Evolutionary conservation across 53 echinoderm and acorn worm genomes (phyloP).

Genomic region (Holothuria leucospilota): DNA sequence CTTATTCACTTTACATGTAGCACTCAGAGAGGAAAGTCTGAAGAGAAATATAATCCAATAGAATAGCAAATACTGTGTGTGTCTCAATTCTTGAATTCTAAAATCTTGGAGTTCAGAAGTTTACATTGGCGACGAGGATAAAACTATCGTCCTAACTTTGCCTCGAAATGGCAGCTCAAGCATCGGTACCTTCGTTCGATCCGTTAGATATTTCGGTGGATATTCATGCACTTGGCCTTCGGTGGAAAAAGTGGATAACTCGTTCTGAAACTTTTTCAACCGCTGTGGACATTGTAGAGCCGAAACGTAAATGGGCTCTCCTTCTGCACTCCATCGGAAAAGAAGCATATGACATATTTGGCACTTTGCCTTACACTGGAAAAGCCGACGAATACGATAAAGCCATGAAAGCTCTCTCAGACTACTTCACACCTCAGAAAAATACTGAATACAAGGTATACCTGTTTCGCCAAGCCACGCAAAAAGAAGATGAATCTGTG

Average conservation of each 20-base stretch:
- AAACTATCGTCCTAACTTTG: background rate
- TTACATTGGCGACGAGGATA: constrained; percentile 16
- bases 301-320: constrained; percentile 49
- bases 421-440: constrained; percentile 47
- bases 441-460: constrained; percentile 54
- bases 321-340: constrained; percentile 39
- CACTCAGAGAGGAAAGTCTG: too few relatives aligned
- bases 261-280: constrained; percentile 49
- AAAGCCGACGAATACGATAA: constrained; percentile 40
- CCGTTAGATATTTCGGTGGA: constrained; percentile 15
- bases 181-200: background rate
- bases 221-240: constrained; percentile 7
- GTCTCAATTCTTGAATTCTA: too few relatives aligned
- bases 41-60: too few relatives aligned
- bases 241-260: constrained; percentile 65
- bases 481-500: constrained; percentile 50
- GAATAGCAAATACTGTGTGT: too few relatives aligned
- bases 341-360: constrained; percentile 34
- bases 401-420: constrained; percentile 40
- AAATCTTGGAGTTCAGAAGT: too few relatives aligned
- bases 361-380: constrained; percentile 46
- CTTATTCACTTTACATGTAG: too few relatives aligned
- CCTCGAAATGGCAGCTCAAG: background rate
- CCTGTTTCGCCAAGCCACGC: constrained; percentile 38
- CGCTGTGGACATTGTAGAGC: constrained; percentile 47